Conservation (phyloP, 2,888 invertebrate species). For the Microplitis manilae region DNA sequence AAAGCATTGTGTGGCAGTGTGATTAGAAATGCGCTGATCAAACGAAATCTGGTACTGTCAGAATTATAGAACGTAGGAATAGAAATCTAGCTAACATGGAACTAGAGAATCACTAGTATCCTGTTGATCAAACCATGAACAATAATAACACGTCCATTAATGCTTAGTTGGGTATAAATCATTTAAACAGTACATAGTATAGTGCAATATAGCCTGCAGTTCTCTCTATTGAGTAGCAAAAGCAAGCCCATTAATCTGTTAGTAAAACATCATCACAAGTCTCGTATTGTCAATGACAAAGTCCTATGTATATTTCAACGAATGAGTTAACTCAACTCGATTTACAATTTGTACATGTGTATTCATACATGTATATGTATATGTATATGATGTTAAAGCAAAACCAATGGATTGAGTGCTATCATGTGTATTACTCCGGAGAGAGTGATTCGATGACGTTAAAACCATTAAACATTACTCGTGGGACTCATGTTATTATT, state of each 20-base stretch:
- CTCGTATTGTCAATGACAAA: conserved; percentile 26
- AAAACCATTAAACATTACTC: neutral
- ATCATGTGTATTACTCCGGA: neutral
- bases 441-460: neutral
- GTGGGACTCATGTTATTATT: neutral
- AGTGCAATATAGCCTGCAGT: neutral
- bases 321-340: neutral
- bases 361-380: neutral
- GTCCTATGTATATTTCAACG: neutral
- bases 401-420: neutral
- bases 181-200: neutral
- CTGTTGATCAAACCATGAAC: conserved; percentile 46
- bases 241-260: neutral
- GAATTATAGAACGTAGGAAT: neutral
- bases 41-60: conserved; percentile 22
- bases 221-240: neutral
- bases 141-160: conserved; percentile 4
- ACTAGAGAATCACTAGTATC: conserved; percentile 36
- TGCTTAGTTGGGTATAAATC: conserved; percentile 9
- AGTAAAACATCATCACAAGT: conserved; percentile 1
- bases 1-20: neutral
- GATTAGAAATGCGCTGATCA: conserved; percentile 28
- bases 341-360: neutral
- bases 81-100: conserved; percentile 2
- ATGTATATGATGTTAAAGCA: neutral